Conservation (phyloP, 2,888 invertebrate species). For the Ophion costatus region DNA sequence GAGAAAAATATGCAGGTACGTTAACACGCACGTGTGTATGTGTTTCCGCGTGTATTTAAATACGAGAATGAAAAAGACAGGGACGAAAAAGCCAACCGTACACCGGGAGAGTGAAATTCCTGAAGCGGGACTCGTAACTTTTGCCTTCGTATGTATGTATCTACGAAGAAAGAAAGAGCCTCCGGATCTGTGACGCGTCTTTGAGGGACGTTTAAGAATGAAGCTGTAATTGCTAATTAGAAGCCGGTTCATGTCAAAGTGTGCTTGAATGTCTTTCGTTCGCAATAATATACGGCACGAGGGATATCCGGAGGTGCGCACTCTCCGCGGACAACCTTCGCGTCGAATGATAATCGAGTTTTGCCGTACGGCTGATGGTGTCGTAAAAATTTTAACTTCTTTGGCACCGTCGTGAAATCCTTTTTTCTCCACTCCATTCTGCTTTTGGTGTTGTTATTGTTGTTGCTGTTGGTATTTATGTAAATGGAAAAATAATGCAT, state of each 20-base stretch:
- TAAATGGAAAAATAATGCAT: neutral
- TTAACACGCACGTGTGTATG: too few relatives aligned
- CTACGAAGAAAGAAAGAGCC: slow-evolving; percentile 29
- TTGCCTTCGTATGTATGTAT: slow-evolving; percentile 24
- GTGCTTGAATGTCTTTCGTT: slow-evolving; percentile 39
- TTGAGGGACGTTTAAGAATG: slow-evolving; percentile 54
- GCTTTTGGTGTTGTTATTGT: neutral
- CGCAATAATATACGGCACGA: slow-evolving; percentile 52
- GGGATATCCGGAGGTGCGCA: slow-evolving; percentile 13
- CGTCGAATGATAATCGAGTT: slow-evolving; percentile 53
- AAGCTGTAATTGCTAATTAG: slow-evolving; percentile 64
- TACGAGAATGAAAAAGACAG: slow-evolving; percentile 16
- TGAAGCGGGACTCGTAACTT: slow-evolving; percentile 37
- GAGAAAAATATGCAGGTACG: slow-evolving; percentile 15
- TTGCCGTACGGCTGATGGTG: slow-evolving; percentile 31
- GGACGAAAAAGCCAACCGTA: slow-evolving; percentile 8
- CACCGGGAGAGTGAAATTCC: slow-evolving; percentile 25
- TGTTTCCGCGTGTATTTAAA: neutral
- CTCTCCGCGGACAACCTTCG: slow-evolving; percentile 24
- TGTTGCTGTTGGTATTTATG: slow-evolving; percentile 20
- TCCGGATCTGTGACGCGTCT: slow-evolving; percentile 21
- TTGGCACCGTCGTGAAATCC: slow-evolving; percentile 29
- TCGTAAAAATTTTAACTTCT: slow-evolving; percentile 55
- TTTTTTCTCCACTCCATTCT: slow-evolving; percentile 14
- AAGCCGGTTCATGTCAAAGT: slow-evolving; percentile 61